Conservation (phyloP, 2,113 vertebrate species). For the Thymallus thymallus region DNA sequence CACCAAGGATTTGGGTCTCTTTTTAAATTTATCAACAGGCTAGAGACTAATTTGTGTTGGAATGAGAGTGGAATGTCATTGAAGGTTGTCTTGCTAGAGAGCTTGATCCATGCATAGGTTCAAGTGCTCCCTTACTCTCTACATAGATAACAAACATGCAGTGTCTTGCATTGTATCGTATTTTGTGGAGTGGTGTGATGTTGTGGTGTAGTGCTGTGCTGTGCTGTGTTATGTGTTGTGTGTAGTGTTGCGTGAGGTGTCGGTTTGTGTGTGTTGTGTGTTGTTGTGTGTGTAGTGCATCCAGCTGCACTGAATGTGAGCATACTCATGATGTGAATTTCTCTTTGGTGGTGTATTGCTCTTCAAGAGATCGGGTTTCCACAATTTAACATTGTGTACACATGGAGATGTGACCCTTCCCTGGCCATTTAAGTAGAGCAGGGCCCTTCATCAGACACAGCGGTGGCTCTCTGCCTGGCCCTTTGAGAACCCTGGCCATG, state of each 20-base stretch:
- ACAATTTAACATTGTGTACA: no score
- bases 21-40: slow-evolving; percentile 74
- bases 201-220: background rate
- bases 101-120: background rate
- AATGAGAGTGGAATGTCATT: slow-evolving; percentile 68
- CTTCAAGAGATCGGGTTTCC: no score
- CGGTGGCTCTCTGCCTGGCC: no score
- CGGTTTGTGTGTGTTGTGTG: no score
- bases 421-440: no score
- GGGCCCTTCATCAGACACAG: no score
- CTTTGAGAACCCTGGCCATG: no score
- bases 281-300: no score
- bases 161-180: background rate
- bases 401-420: no score
- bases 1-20: slow-evolving; percentile 70
- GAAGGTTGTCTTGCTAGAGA: slow-evolving; percentile 63
- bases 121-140: background rate
- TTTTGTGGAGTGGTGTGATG: background rate
- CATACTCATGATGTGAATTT: no score
- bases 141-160: background rate
- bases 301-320: background rate
- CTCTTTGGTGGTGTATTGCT: no score
- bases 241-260: background rate
- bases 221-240: background rate
- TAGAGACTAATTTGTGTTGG: slow-evolving; percentile 72